A percentile compares a stretch with the other conserved stretches of the same genome.
Conservation (phyloP, 2,888 invertebrate genomes). For the Idaea dimidiata region DNA sequence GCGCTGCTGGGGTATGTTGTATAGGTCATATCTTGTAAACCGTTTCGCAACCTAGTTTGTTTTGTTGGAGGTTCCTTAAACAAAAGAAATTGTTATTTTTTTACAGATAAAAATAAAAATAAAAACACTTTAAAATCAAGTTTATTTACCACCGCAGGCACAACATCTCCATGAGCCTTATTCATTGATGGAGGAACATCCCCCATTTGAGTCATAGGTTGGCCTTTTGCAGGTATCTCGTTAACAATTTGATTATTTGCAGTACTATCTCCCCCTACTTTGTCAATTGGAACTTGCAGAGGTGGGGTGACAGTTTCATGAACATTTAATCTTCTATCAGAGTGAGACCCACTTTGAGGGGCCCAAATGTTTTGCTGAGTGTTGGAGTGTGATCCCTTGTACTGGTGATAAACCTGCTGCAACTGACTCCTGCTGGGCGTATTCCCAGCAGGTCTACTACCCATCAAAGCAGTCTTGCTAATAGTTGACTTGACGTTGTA, state of each 20-base stretch:
- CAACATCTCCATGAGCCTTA: constrained; percentile 29
- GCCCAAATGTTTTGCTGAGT: constrained; percentile 58
- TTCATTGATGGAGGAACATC: constrained; percentile 42
- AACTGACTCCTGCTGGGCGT: constrained; percentile 60
- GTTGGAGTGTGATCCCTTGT: constrained; percentile 64
- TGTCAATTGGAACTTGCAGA: constrained; percentile 50
- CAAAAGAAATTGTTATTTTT: constrained; percentile 4
- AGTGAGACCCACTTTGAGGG: constrained; percentile 41
- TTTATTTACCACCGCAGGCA: constrained; percentile 15
- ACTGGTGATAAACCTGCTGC: constrained; percentile 65
- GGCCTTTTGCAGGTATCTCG: constrained; percentile 29
- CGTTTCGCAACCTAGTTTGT: constrained; percentile 50
- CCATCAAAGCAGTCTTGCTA: constrained; percentile 65
- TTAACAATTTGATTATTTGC: constrained; percentile 38
- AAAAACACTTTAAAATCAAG: neutral
- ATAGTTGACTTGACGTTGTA: constrained; percentile 59
- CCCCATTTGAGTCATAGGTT: constrained; percentile 42
- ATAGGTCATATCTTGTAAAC: constrained; percentile 65
- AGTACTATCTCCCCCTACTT: constrained; percentile 56
- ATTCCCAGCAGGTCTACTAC: constrained; percentile 42
- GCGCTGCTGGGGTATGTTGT: constrained; percentile 55
- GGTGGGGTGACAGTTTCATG: constrained; percentile 22
- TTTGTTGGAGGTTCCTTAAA: constrained; percentile 36
- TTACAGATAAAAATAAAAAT: neutral
- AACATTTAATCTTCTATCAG: constrained; percentile 53